Evolutionary conservation across 2,888 invertebrate genomes (phyloP).

Genomic region (Noctua janthina): DNA sequence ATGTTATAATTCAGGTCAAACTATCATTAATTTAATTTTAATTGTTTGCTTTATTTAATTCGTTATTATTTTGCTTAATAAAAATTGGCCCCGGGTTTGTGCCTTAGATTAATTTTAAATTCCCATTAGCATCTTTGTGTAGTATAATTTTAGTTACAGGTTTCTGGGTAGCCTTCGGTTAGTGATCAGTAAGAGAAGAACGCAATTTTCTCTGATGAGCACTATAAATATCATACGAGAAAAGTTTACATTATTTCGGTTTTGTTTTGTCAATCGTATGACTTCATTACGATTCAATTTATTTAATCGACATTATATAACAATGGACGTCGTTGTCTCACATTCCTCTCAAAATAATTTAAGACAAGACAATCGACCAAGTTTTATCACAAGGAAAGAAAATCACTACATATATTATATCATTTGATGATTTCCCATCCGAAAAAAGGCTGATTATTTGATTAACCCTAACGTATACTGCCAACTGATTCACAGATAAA

Average conservation of each 20-base stretch:
- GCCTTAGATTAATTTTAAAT: neutral
- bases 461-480: no score
- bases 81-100: neutral
- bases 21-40: neutral
- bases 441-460: no score
- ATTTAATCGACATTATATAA: constrained; percentile 8
- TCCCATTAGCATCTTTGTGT: neutral
- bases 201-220: neutral
- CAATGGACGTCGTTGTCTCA: constrained; percentile 22
- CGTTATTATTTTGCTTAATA: neutral
- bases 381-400: neutral
- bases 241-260: constrained; percentile 11
- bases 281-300: neutral
- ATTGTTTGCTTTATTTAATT: neutral
- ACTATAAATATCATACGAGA: neutral
- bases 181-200: neutral
- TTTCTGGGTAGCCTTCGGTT: neutral
- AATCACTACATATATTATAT: no score
- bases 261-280: constrained; percentile 11
- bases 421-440: no score
- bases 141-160: neutral
- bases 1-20: neutral
- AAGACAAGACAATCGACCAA: constrained; percentile 5
- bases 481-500: neutral
- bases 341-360: constrained; percentile 16